Conservation (phyloP, 2,888 invertebrate species). For the Eustalomyia histrio region DNA sequence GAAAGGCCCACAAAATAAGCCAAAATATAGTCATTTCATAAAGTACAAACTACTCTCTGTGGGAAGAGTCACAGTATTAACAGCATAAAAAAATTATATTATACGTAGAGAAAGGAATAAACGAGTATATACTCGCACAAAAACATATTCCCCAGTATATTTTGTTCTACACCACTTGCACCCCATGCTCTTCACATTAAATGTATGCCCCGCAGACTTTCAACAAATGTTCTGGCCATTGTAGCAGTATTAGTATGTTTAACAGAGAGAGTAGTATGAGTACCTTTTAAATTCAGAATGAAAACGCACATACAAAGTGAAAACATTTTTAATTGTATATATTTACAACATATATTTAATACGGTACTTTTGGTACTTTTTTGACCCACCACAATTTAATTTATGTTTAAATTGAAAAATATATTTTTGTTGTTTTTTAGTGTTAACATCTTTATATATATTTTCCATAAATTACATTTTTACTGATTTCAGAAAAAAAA, state of each 20-base stretch:
- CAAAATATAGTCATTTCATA: background rate
- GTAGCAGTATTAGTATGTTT: background rate
- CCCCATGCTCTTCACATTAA: conserved; percentile 20
- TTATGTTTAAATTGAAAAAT: no score
- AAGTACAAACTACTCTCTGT: background rate
- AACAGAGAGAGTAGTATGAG: background rate
- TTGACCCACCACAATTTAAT: no score
- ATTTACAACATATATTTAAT: no score
- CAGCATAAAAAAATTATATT: conserved; percentile 9
- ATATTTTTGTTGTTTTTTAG: no score
- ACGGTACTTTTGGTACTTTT: no score
- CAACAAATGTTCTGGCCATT: background rate
- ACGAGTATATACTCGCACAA: conserved; percentile 5
- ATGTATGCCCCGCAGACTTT: conserved; percentile 22
- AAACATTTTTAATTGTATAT: no score
- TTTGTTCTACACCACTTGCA: background rate
- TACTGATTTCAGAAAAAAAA: no score
- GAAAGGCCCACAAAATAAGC: background rate
- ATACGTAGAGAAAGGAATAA: background rate
- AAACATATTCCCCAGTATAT: conserved; percentile 5
- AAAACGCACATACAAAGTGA: background rate
- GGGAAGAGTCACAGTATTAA: conserved; percentile 8
- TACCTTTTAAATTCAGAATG: background rate
- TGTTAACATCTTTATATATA: no score
- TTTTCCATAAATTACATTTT: no score